Evolutionary conservation across 2,113 vertebrate genomes (phyloP).

Genomic region (Lampris megalopsis): DNA sequence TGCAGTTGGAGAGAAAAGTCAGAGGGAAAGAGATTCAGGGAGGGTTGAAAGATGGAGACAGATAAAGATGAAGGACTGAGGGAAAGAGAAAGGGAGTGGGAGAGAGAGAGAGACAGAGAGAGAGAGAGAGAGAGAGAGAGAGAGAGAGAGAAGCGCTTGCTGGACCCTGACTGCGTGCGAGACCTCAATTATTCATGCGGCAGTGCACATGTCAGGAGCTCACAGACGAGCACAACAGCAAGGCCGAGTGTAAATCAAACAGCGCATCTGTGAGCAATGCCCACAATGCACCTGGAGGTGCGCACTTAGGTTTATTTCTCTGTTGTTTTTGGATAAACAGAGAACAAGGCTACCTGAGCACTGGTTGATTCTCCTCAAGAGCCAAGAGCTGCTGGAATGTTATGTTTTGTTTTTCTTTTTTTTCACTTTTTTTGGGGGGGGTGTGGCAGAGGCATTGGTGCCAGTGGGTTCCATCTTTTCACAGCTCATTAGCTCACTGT

Average conservation of each 20-base stretch:
- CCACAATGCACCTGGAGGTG: conserved; percentile 82
- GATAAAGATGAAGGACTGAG: conserved; percentile 14
- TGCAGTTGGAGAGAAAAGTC: conserved; percentile 62
- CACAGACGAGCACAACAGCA: conserved; percentile 82
- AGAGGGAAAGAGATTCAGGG: conserved; percentile 66
- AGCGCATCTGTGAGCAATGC: conserved; percentile 77
- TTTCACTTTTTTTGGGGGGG: conserved; percentile 58
- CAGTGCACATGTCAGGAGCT: conserved; percentile 83
- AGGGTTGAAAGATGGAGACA: conserved; percentile 34
- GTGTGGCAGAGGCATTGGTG: conserved; percentile 58
- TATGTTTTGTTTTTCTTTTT: conserved; percentile 57
- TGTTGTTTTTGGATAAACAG: conserved; percentile 80
- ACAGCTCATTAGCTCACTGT: conserved; percentile 73
- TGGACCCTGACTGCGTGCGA: conserved; percentile 80
- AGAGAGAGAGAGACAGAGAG: conserved; percentile 43
- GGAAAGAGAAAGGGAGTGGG: conserved; percentile 3
- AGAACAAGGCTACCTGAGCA: conserved; percentile 80
- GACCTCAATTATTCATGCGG: conserved; percentile 83
- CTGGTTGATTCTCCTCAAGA: conserved; percentile 78
- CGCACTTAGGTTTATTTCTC: conserved; percentile 71
- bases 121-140: conserved; percentile 58
- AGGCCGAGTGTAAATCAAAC: conserved; percentile 81
- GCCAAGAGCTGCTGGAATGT: conserved; percentile 67
- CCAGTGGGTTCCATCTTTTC: conserved; percentile 74
- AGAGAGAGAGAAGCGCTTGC: conserved; percentile 71